These are phyloP conservation scores for Metridium senile DNA, from an alignment of 92 coral and sea anemone species.

Conservation along the genomic window DNA sequence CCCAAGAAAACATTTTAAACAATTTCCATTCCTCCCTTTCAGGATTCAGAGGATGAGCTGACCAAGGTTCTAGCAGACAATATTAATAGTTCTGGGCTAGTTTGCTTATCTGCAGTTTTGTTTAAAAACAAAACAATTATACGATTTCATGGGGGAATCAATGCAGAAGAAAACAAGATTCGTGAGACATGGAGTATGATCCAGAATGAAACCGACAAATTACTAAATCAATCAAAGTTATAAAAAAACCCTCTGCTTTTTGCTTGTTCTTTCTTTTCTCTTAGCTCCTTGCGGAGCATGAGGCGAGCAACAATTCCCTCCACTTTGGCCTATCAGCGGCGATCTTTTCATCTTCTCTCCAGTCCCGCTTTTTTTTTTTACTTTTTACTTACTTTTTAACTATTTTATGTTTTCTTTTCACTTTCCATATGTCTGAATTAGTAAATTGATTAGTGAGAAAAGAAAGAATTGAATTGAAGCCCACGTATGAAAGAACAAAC, in stretches of 20 bases:
- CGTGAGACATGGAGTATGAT: constrained; percentile 12
- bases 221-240: no score
- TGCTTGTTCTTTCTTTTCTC: no score
- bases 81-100: constrained; percentile 27
- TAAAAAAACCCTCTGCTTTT: no score
- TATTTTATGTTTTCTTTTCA: no score
- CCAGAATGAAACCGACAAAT: constrained; percentile 10
- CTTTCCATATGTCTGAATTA: no score
- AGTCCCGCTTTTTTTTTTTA: no score
- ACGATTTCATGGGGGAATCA: constrained; percentile 19
- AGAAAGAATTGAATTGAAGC: neutral
- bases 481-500: neutral
- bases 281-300: no score
- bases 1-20: neutral
- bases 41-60: constrained; percentile 18
- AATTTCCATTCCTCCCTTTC: neutral
- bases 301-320: no score
- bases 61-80: constrained; percentile 34
- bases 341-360: no score
- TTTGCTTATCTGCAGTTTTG: constrained; percentile 15
- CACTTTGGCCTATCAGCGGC: no score
- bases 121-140: constrained; percentile 13
- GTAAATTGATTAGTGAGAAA: neutral
- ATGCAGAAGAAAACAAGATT: constrained; percentile 1
- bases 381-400: no score